Percentiles rank a stretch among this genome's conserved stretches.
Conservation (phyloP, 2,888 invertebrate genomes). For the Cremastinae sp. region DNA sequence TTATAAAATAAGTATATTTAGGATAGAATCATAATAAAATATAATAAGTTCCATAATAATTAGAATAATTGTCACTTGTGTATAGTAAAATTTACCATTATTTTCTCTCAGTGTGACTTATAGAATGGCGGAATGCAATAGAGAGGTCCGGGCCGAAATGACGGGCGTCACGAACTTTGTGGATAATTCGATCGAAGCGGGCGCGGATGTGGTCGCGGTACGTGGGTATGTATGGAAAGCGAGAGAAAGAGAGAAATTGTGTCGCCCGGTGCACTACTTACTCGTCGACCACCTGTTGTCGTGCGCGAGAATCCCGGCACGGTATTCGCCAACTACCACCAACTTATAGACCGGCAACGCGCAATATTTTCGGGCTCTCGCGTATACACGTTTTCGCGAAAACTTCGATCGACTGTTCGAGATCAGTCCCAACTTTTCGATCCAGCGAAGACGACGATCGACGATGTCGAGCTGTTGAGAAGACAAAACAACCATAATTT, state of each 20-base stretch:
- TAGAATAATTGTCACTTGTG: no score
- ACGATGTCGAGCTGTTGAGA: slow-evolving; percentile 36
- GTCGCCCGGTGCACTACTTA: slow-evolving; percentile 61
- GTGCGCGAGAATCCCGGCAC: slow-evolving; percentile 64
- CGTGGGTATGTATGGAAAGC: neutral
- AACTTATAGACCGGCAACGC: slow-evolving; percentile 60
- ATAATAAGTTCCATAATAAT: no score
- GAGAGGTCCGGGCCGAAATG: no score
- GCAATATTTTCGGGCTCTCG: slow-evolving; percentile 49
- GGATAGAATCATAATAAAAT: no score
- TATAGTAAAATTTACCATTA: no score
- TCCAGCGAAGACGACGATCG: slow-evolving; percentile 11
- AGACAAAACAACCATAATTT: slow-evolving; percentile 40
- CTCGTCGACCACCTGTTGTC: slow-evolving; percentile 77
- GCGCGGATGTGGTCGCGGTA: no score
- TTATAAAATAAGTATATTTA: no score
- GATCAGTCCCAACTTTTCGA: slow-evolving; percentile 26
- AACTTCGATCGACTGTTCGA: neutral
- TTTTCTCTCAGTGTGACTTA: no score
- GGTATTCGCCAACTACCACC: slow-evolving; percentile 52
- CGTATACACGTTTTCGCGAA: slow-evolving; percentile 29
- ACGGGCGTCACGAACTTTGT: neutral
- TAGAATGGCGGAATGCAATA: no score
- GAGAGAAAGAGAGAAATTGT: slow-evolving; percentile 14
- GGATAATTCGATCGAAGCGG: neutral